Evolutionary conservation across 1,140 invertebrate species (phyloP).

Genomic region (Heliconius hermathena): DNA sequence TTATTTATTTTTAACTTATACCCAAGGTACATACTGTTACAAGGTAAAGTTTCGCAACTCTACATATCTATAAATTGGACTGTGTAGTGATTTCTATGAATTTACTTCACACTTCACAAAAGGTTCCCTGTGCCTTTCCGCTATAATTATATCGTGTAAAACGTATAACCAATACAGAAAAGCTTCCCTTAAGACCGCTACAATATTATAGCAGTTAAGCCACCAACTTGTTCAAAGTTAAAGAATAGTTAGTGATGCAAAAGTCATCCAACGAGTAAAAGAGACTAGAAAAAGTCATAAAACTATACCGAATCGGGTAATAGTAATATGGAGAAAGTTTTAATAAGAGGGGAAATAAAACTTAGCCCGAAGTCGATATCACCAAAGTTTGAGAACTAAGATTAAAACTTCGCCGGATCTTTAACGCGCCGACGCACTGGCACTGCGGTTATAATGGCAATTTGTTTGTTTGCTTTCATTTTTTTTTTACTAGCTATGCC

Average conservation of each 20-base stretch:
- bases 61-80: no score
- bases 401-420: slow-evolving; percentile 67
- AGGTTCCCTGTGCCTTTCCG: no score
- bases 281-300: slow-evolving; percentile 61
- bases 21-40: no score
- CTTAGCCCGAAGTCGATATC: slow-evolving; percentile 59
- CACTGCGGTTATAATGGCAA: slow-evolving; percentile 44
- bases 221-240: slow-evolving; percentile 24
- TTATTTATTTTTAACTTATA: no score
- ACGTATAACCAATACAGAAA: neutral
- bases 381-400: slow-evolving; percentile 58
- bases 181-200: neutral
- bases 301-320: slow-evolving; percentile 62
- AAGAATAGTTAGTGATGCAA: slow-evolving; percentile 47
- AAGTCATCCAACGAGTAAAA: slow-evolving; percentile 29
- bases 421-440: slow-evolving; percentile 56
- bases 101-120: no score
- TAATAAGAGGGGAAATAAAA: slow-evolving; percentile 72
- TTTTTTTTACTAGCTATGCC: neutral
- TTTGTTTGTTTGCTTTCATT: slow-evolving; percentile 14
- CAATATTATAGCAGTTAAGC: neutral
- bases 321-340: slow-evolving; percentile 75
- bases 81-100: no score
- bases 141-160: no score
- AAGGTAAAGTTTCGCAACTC: no score